Conservation (phyloP, 1,140 invertebrate species). For the Forficula auricularia region DNA sequence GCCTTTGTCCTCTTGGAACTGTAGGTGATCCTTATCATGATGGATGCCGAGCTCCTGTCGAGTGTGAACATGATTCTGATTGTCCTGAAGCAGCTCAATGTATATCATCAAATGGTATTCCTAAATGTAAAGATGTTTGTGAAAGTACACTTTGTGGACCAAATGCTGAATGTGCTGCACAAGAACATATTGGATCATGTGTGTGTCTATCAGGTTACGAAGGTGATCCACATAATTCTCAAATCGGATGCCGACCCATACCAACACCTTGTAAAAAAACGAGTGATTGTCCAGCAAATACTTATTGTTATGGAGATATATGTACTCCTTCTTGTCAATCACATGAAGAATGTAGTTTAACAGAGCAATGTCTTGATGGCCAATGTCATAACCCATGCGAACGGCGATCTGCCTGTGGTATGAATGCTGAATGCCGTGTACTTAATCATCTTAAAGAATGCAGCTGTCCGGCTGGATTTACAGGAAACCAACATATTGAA, state of each 20-base stretch:
- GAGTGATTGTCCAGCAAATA: constrained; percentile 53
- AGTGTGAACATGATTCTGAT: constrained; percentile 56
- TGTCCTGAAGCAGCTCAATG: constrained; percentile 63
- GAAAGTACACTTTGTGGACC: constrained; percentile 52
- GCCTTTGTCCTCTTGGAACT: constrained; percentile 52
- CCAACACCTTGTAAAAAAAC: constrained; percentile 49
- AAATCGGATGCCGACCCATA: constrained; percentile 56
- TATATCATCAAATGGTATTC: constrained; percentile 39
- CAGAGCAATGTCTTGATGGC: constrained; percentile 61
- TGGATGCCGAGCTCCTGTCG: constrained; percentile 56
- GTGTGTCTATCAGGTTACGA: constrained; percentile 57
- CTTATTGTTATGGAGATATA: constrained; percentile 61
- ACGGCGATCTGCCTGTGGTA: constrained; percentile 58
- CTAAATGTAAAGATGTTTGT: constrained; percentile 67
- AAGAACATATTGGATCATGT: constrained; percentile 54
- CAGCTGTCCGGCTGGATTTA: constrained; percentile 66
- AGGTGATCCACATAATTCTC: constrained; percentile 48
- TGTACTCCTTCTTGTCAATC: constrained; percentile 63
- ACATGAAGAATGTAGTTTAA: constrained; percentile 58
- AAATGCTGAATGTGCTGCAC: constrained; percentile 62
- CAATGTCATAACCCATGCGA: constrained; percentile 74
- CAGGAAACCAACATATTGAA: constrained; percentile 65
- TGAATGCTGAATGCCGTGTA: constrained; percentile 69
- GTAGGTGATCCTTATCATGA: constrained; percentile 67
- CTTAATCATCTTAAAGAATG: constrained; percentile 60